Evolutionary conservation across 2,888 invertebrate genomes (phyloP), one percentile per base, ranked within the genome.

Genomic region (Liopterus haemorrhoidalis): DNA sequence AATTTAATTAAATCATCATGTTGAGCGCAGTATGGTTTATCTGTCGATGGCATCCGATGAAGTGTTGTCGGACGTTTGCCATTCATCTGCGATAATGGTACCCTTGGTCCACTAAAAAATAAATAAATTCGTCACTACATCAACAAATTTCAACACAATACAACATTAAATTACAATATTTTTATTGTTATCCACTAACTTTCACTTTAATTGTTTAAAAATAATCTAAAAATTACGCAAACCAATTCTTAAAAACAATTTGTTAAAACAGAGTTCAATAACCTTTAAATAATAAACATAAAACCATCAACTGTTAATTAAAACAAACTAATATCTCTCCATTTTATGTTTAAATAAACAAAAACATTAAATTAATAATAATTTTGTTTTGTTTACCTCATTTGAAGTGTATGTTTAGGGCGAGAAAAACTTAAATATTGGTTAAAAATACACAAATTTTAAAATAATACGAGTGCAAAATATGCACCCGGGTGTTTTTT

Each of bases 1-100:
- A 83, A 88, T 61, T 79, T 82, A 55, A 87, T 85, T 59, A 87
- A 70, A 65, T 86, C 86, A 61, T 85, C 85, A 56, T 87, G 85
- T 54, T 81, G 82, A 30, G 72, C 54, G 46, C 57, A 54, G 5
- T 54, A 54, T 11, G 58, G 55, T 48, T 54, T 58, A 25, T 56
- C 56, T 22, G 52, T 41, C 25, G 52, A 50, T 40, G 56, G 56
- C 49, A 59, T 54, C 19, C 63, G 56, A 40, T 59, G 58, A 30
- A 62, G 45, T 48, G 62, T 62, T 27, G 57, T 56, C 46, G 64
- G 60, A 28, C 60, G 48, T 27, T 58, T 53, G 30, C 68, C 66
- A 57, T 66, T 66, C 59, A 67, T 65, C 40, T 66, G 63, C 41
- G 63, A 58, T 50, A 61, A 59, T 42, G 66, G 64, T 59, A 65